A percentile compares a stretch with the other conserved stretches of the same genome.
phyloP scores from a whole-genome alignment of 2,797 vertebrate genomes.

The Takifugu rubripes region DNA sequence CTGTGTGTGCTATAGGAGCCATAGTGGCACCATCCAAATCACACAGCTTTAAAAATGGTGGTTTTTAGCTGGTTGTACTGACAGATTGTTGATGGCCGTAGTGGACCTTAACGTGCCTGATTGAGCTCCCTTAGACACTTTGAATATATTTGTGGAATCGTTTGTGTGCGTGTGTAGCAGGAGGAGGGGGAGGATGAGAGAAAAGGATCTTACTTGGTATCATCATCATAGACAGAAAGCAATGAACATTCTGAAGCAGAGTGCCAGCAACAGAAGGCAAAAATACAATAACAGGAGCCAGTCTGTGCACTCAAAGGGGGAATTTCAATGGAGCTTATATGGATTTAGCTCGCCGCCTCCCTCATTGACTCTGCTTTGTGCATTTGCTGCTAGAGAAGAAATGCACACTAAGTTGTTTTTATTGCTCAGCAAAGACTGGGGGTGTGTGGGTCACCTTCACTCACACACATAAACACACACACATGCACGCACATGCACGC shows the following conservation, averaged over 20 bases:
- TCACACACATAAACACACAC: slow-evolving; percentile 18
- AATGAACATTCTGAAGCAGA: slow-evolving; percentile 56
- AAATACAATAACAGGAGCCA: slow-evolving; percentile 63
- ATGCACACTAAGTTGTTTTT: slow-evolving; percentile 61
- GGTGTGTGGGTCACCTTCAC: slow-evolving; percentile 54
- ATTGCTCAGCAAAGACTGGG: slow-evolving; percentile 29
- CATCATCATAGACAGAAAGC: slow-evolving; percentile 58
- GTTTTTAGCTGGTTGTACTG: not conserved
- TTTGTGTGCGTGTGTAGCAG: slow-evolving; percentile 18
- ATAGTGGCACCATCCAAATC: not conserved
- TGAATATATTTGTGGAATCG: slow-evolving; percentile 13
- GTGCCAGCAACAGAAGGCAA: slow-evolving; percentile 63
- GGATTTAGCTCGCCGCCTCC: slow-evolving; percentile 58
- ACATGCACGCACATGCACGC: slow-evolving; percentile 10
- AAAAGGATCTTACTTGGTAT: slow-evolving; percentile 52
- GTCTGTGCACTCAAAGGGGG: slow-evolving; percentile 51
- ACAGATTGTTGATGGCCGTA: slow-evolving; percentile 16
- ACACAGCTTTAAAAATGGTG: slow-evolving; percentile 3
- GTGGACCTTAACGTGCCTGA: not conserved
- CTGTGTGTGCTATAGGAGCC: slow-evolving; percentile 6
- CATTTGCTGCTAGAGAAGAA: slow-evolving; percentile 45
- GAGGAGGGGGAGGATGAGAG: slow-evolving; percentile 13
- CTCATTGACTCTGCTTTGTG: slow-evolving; percentile 44
- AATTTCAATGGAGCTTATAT: slow-evolving; percentile 65
- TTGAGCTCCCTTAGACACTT: slow-evolving; percentile 8